phyloP scores from a whole-genome alignment of 1,140 invertebrate species.

The Dinoponera quadriceps region DNA sequence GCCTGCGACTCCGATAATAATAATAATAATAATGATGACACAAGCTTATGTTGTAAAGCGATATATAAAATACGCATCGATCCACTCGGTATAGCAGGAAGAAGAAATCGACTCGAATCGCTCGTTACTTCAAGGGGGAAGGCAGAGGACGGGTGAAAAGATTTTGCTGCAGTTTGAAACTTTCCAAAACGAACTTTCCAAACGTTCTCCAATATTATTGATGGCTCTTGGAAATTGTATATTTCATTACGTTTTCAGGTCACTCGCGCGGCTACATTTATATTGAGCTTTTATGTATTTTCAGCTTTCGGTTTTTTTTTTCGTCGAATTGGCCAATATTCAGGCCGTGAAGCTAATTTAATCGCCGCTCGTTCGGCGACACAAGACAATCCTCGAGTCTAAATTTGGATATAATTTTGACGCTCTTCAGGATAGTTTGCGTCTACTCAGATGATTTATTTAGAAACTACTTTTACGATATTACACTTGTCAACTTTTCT shows the following conservation, averaged over 20 bases:
- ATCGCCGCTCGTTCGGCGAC: not conserved
- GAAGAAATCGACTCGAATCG: slow-evolving; percentile 22
- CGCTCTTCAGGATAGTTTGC: no score
- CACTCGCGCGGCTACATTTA: not conserved
- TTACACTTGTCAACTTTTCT: no score
- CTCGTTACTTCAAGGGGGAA: slow-evolving; percentile 10
- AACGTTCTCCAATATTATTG: slow-evolving; percentile 26
- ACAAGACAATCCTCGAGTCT: no score
- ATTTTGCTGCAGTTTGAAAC: slow-evolving; percentile 42
- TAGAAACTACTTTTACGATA: no score
- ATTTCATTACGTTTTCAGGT: slow-evolving; percentile 16
- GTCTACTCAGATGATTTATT: no score
- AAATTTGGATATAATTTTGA: no score
- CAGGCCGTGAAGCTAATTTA: not conserved
- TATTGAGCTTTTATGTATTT: no score
- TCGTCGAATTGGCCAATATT: not conserved
- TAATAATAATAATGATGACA: no score
- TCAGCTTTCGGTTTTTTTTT: not conserved
- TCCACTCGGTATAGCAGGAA: not conserved
- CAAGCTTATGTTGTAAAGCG: not conserved
- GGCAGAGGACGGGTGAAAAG: not conserved
- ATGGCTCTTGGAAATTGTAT: slow-evolving; percentile 9
- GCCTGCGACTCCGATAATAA: no score
- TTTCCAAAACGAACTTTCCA: no score
- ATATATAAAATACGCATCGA: not conserved